A percentile compares a stretch with the other conserved stretches of the same genome.
phyloP scores from a whole-genome alignment of 2,797 vertebrate genomes.

The Chelmon rostratus region DNA sequence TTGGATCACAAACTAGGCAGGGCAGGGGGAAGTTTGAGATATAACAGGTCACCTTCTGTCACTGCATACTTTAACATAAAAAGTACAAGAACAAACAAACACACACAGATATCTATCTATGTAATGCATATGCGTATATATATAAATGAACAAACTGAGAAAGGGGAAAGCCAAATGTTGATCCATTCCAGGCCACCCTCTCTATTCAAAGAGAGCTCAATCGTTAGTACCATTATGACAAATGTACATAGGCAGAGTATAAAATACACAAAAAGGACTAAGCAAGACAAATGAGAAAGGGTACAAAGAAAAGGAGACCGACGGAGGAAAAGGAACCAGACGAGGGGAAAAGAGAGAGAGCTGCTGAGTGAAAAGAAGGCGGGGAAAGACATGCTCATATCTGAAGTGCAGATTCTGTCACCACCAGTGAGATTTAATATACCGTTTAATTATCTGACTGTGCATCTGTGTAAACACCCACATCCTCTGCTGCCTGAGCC shows the following conservation, averaged over 20 bases:
- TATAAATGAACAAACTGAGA: slow-evolving; percentile 29
- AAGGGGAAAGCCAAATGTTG: slow-evolving; percentile 46
- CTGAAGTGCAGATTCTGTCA: slow-evolving; percentile 78
- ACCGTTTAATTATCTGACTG: slow-evolving; percentile 76
- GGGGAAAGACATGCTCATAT: slow-evolving; percentile 64
- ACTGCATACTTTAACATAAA: slow-evolving; percentile 56
- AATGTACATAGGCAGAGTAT: slow-evolving; percentile 38
- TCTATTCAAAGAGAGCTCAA: slow-evolving; percentile 42
- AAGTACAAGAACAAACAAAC: slow-evolving; percentile 25
- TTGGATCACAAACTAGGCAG: slow-evolving; percentile 72
- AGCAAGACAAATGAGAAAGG: slow-evolving; percentile 47
- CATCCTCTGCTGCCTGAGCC: slow-evolving; percentile 69
- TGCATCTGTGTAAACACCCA: slow-evolving; percentile 83
- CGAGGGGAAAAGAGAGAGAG: slow-evolving; percentile 18
- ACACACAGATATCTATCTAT: background rate
- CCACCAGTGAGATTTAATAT: slow-evolving; percentile 78
- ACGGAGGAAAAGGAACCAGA: slow-evolving; percentile 23
- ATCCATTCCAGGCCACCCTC: slow-evolving; percentile 63
- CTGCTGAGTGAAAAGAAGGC: slow-evolving; percentile 52
- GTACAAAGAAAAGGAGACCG: slow-evolving; percentile 21
- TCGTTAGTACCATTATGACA: slow-evolving; percentile 22
- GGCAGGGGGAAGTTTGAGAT: slow-evolving; percentile 70
- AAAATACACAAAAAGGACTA: slow-evolving; percentile 50
- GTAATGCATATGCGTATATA: slow-evolving; percentile 8
- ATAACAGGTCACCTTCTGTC: slow-evolving; percentile 73